Conservation (phyloP, 35 echinoderm and acorn worm species). For the Anneissia japonica region DNA sequence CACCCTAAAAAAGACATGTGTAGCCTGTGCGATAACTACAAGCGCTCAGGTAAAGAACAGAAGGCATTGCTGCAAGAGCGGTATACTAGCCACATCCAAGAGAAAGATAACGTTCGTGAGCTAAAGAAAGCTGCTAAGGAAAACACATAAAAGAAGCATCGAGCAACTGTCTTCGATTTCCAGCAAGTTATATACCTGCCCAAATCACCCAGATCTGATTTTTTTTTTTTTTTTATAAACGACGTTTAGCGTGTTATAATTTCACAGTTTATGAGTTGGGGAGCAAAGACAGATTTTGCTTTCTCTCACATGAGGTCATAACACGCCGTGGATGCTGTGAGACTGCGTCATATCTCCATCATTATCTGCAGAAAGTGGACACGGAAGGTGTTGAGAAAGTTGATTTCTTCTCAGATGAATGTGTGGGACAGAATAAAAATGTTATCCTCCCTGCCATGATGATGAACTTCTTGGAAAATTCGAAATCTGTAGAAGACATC, state of each 20-base stretch:
- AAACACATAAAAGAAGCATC: neutral
- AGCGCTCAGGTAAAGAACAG: neutral
- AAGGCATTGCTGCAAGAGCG: neutral
- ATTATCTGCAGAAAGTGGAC: conserved; percentile 20
- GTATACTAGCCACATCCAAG: conserved; percentile 8
- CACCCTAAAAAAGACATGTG: conserved; percentile 53
- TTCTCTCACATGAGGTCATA: conserved; percentile 39
- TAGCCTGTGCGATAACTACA: conserved; percentile 42
- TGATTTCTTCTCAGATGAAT: conserved; percentile 54
- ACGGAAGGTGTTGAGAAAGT: conserved; percentile 38
- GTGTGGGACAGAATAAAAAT: conserved; percentile 67
- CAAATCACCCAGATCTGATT: conserved; percentile 30
- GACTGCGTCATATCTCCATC: conserved; percentile 43
- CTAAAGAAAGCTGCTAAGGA: conserved; percentile 2
- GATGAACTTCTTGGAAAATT: conserved; percentile 28
- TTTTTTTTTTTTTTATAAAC: conserved; percentile 74
- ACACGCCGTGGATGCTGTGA: conserved; percentile 39
- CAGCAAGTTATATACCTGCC: conserved; percentile 71
- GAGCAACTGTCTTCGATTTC: conserved; percentile 37
- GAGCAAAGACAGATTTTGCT: conserved; percentile 34
- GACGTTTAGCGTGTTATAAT: conserved; percentile 51
- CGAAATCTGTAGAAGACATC: conserved; percentile 17
- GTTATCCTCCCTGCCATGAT: conserved; percentile 47
- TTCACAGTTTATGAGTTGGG: conserved; percentile 68
- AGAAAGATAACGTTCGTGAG: conserved; percentile 39